Base-by-base conservation (phyloP, 2,113 vertebrate species). In the Paralichthys olivaceus region DNA sequence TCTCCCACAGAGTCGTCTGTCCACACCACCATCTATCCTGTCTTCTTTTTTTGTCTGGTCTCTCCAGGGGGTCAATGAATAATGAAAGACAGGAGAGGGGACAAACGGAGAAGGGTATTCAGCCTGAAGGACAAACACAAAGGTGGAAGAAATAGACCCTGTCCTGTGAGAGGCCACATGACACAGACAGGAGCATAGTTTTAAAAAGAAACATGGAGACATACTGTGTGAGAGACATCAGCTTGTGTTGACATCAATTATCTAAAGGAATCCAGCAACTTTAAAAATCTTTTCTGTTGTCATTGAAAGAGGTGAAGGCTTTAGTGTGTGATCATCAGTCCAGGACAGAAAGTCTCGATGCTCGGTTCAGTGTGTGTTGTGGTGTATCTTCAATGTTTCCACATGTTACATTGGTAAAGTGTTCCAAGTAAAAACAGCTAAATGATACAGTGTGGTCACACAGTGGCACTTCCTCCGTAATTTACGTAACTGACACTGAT, bases 11-110 rank as follows among this genome's bases (percentile, higher is more conserved):
- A 66, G 79, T 29, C 63, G 57, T 82, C 79, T 49, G 40, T 80
- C 75, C 65, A 72, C 45, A 71, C 69, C 66, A 28, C 47, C 37
- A 64, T 75, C 85, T 45, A 72, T 76, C 75, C 56, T 68, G 64
- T 75, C 73, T 43, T 84, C 34, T 84, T 32, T 77, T 80, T 73
- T 54, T 64, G 67, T 82, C 32, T 69, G 65, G 56, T 15, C 19
- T 49, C 28, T 69, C 58, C 69, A 69, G 51, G 76, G 72, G 66
- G 68, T 23, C 4, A 69, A 90, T 92, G 59, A 90, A 90, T 90
- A 88, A 90, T 89, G 28, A 57, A 87, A 71, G 56, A 81, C 60
- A 76, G 29, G 63, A 51, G 69, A 79, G 57, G 3, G 40, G 55
- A 69, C 59, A 76, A 49, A 75, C 11, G 1, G 29, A 54, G 13